Base-by-base conservation (phyloP, 2,797 vertebrate genomes). In the Ctenopoma kingsleyae region DNA sequence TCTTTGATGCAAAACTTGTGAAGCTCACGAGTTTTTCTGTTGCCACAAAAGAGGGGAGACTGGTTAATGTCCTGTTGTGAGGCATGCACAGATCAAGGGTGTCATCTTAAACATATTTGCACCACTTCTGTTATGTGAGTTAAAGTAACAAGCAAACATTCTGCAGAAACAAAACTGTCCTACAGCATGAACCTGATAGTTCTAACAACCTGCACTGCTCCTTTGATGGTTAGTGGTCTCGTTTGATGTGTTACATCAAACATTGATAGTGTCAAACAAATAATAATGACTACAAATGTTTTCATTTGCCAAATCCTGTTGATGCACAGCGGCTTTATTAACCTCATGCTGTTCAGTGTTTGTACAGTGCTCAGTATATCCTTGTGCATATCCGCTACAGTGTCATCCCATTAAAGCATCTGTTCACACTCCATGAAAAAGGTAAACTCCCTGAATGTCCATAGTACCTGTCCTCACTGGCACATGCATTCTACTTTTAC, bases 341-440 rank as follows among this genome's bases (percentile, higher is more conserved):
- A 54, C 51, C 32, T 35, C 46, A 32, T 55, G 32, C 47, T 19
- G 47, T 19, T 63, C 59, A 23, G 40, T 87, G 79, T 88, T 89
- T 87, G 63, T 49, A 76, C 53, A 79, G 76, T 35, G 51, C 22
- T 71, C 38, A 48, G 44, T 68, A 70, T 69, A 71, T 86, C 76
- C 76, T 76, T 52, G 47, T 78, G 46, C 52, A 61, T 67, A 72
- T 76, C 83, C 64, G 48, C 61, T 66, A 73, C 13, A 6, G 51
- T 36, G 3, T 44, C 40, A 32, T 55, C 50, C 51, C 51, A 62
- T 44, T 52, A 81, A 69, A 4, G 38, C 7, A 41, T 54, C 61
- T 77, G 74, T 83, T 78, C 75, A 88, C 79, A 80, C 57, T 30
- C 47, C 2, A 36, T 62, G 72, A 78, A 81, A n/a, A 89, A 86